A percentile compares a stretch with the other conserved stretches of the same genome.
Conservation (phyloP, 2,113 vertebrate species). For the Xiphophorus hellerii region DNA sequence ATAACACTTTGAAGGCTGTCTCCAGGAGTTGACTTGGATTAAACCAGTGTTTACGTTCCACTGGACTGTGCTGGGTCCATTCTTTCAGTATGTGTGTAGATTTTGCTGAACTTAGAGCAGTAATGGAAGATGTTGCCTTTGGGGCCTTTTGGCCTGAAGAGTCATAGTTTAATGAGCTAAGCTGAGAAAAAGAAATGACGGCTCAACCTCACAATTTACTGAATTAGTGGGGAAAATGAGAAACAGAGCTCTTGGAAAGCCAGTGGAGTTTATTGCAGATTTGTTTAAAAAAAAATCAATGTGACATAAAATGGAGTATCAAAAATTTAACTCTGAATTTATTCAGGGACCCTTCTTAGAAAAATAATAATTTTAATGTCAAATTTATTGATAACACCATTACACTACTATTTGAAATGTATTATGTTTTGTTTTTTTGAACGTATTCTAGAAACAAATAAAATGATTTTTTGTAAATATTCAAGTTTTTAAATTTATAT, state of each 20-base stretch:
- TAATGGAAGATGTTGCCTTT: conserved; percentile 72
- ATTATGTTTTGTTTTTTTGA: too few relatives aligned
- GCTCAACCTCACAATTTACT: conserved; percentile 71
- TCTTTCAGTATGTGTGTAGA: conserved; percentile 60
- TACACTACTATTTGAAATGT: too few relatives aligned
- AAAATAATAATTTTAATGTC: too few relatives aligned
- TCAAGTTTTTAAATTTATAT: too few relatives aligned
- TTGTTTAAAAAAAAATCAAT: conserved; percentile 13
- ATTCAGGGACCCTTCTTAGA: too few relatives aligned
- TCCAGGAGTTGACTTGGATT: conserved; percentile 60
- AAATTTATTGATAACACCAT: too few relatives aligned
- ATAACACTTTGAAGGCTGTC: conserved; percentile 46
- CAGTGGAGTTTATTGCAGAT: conserved; percentile 34
- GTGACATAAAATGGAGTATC: not conserved
- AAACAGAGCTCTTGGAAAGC: conserved; percentile 60
- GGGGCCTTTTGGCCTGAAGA: conserved; percentile 74
- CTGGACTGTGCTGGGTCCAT: conserved; percentile 51
- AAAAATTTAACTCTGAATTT: not conserved
- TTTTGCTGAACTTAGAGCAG: conserved; percentile 65
- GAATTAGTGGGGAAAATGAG: conserved; percentile 70
- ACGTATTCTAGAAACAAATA: too few relatives aligned
- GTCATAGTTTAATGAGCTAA: conserved; percentile 80
- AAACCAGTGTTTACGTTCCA: conserved; percentile 52
- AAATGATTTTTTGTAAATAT: too few relatives aligned
- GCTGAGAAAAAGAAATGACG: conserved; percentile 72